These are phyloP conservation scores for Actenoides lindsayi DNA, from an alignment of 2,113 vertebrate genomes.

Conservation along the genomic window DNA sequence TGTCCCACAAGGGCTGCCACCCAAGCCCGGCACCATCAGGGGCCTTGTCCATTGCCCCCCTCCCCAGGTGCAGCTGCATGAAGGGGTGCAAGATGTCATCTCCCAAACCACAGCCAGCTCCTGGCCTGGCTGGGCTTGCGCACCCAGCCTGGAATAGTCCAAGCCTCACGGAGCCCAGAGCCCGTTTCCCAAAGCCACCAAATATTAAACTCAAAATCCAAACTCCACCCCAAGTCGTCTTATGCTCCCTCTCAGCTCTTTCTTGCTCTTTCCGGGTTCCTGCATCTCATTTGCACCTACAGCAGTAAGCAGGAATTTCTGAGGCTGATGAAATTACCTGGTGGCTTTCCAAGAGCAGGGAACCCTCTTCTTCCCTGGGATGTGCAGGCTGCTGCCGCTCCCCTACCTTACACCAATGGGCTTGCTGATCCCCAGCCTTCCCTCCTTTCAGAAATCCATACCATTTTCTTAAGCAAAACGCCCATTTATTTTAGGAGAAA, in stretches of 20 bases:
- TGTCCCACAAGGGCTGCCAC: not conserved
- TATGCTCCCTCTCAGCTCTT: fast-evolving
- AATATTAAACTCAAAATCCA: not conserved
- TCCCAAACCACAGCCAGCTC: not conserved
- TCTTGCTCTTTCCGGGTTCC: not conserved
- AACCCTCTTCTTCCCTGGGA: fast-evolving
- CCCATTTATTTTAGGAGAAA: not conserved
- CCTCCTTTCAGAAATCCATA: not conserved
- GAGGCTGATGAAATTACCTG: not conserved
- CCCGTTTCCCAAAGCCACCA: fast-evolving
- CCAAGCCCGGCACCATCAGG: not conserved
- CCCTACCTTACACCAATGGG: fast-evolving
- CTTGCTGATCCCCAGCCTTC: not conserved
- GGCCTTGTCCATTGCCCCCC: not conserved
- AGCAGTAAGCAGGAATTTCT: not conserved
- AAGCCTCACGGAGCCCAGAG: not conserved
- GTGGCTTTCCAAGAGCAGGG: not conserved
- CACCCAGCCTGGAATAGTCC: fast-evolving
- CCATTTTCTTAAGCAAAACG: not conserved
- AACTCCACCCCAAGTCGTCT: fast-evolving
- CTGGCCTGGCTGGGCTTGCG: not conserved
- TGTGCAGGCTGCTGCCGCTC: not conserved
- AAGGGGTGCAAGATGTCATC: not conserved
- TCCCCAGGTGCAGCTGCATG: not conserved
- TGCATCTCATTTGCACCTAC: not conserved